Percentiles rank a stretch among this genome's conserved stretches.
Conservation (phyloP, 2,113 vertebrate species). For the Myocastor coypus region DNA sequence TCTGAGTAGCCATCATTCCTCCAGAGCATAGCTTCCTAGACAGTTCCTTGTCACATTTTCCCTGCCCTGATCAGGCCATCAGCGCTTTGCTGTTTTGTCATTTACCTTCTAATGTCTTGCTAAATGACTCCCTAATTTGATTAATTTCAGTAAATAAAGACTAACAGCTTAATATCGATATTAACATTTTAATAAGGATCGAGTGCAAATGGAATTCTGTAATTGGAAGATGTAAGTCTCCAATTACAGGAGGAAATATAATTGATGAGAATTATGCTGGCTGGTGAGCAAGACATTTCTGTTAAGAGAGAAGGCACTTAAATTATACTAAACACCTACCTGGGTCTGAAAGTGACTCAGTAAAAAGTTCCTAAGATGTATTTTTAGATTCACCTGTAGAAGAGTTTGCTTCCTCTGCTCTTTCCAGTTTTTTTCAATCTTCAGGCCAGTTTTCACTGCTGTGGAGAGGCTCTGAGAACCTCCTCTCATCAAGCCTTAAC, state of each 20-base stretch:
- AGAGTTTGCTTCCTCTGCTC: neutral
- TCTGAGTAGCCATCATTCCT: neutral
- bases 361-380: neutral
- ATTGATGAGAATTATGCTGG: slow-evolving; percentile 49
- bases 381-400: neutral
- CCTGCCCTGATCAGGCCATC: neutral
- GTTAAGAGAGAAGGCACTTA: slow-evolving; percentile 18
- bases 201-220: slow-evolving; percentile 63
- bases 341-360: slow-evolving; percentile 17
- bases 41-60: neutral
- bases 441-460: neutral
- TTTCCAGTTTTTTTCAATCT: slow-evolving; percentile 34
- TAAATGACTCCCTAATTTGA: slow-evolving; percentile 70
- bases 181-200: slow-evolving; percentile 76
- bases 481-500: neutral
- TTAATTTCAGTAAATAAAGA: slow-evolving; percentile 72
- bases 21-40: neutral
- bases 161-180: slow-evolving; percentile 66
- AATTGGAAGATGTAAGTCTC: slow-evolving; percentile 63
- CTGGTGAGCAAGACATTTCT: slow-evolving; percentile 26
- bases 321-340: neutral
- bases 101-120: slow-evolving; percentile 71
- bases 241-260: slow-evolving; percentile 54
- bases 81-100: slow-evolving; percentile 70
- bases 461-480: neutral